These are phyloP conservation scores for Carabus problematicus DNA, from an alignment of 2,888 invertebrate species.

Conservation along the genomic window DNA sequence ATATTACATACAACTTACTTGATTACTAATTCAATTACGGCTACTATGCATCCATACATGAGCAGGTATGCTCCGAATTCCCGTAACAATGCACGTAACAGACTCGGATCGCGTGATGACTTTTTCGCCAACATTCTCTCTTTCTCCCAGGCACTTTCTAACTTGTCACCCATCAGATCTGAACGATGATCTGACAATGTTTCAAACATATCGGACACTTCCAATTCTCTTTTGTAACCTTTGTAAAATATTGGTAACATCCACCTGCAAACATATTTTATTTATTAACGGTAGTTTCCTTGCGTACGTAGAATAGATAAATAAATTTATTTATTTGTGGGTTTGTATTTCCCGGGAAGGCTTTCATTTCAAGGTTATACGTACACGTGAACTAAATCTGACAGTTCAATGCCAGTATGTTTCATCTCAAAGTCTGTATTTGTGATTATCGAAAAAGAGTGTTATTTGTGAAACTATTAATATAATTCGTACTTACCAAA, in stretches of 20 bases:
- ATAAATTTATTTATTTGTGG: too few species aligned
- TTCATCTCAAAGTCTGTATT: too few species aligned
- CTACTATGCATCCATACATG: slow-evolving; percentile 24
- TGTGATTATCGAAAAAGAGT: too few species aligned
- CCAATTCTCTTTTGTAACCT: slow-evolving; percentile 73
- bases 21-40: slow-evolving; percentile 27
- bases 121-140: slow-evolving; percentile 54
- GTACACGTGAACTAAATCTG: neutral
- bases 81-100: slow-evolving; percentile 50
- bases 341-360: too few species aligned
- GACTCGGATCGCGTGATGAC: slow-evolving; percentile 50
- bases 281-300: neutral
- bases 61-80: slow-evolving; percentile 49
- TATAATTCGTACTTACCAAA: slow-evolving; percentile 76
- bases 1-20: slow-evolving; percentile 32
- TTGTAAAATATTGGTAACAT: slow-evolving; percentile 76
- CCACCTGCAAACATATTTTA: slow-evolving; percentile 68
- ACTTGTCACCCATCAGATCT: slow-evolving; percentile 66
- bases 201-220: slow-evolving; percentile 74
- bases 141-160: slow-evolving; percentile 64
- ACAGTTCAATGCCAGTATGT: neutral
- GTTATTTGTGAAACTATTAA: too few species aligned
- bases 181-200: slow-evolving; percentile 74
- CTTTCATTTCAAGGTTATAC: neutral
- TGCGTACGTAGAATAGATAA: too few species aligned